Conservation (phyloP, 2,888 invertebrate genomes). For the Luffia ferchaultella region DNA sequence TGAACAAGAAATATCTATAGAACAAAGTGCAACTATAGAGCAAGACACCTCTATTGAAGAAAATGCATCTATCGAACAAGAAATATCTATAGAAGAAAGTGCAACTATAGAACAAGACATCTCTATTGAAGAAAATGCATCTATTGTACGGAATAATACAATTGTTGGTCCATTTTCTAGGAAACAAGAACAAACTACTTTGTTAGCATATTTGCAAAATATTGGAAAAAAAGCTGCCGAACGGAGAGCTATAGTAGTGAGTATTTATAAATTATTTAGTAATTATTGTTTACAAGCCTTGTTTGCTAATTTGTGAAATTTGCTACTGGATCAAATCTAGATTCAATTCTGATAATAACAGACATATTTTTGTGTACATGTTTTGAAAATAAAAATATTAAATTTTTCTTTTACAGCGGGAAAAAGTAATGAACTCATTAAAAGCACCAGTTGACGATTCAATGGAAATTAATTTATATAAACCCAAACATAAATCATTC, state of each 20-base stretch:
- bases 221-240: too few species aligned
- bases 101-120: slow-evolving; percentile 4
- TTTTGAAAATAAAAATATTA: too few species aligned
- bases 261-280: too few species aligned
- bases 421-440: slow-evolving; percentile 26
- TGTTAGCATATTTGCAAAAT: too few species aligned
- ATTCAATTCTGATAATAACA: too few species aligned
- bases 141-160: slow-evolving; percentile 1
- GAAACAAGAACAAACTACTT: too few species aligned
- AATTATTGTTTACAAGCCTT: too few species aligned
- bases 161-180: too few species aligned
- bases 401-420: slow-evolving; percentile 25
- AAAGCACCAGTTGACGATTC: slow-evolving; percentile 17
- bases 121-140: slow-evolving; percentile 3
- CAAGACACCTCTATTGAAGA: neutral
- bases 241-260: too few species aligned
- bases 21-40: neutral
- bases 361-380: too few species aligned
- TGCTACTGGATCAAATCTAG: too few species aligned
- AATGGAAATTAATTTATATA: neutral
- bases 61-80: neutral
- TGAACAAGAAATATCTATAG: neutral
- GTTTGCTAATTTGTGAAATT: too few species aligned
- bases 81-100: slow-evolving; percentile 8
- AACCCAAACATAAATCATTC: neutral